Evolutionary conservation across 2,797 vertebrate species (phyloP).

Genomic region (Dipus sagitta): DNA sequence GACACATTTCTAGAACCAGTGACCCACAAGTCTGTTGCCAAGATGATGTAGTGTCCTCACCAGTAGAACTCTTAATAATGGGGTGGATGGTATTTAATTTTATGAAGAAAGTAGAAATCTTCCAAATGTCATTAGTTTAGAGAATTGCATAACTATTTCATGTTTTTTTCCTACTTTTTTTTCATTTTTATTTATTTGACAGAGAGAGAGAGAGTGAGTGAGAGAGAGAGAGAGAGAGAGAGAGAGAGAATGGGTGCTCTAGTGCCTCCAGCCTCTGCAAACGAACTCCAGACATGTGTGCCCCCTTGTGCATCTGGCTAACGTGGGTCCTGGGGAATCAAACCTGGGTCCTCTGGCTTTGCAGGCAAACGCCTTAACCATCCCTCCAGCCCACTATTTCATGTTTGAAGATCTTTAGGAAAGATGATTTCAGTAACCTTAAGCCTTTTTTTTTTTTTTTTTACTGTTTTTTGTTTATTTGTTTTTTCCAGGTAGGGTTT

Average conservation of each 20-base stretch:
- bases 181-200: too few relatives aligned
- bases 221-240: too few relatives aligned
- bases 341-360: too few relatives aligned
- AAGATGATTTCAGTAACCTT: conserved; percentile 37
- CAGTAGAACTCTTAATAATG: conserved; percentile 8
- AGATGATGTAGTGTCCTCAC: conserved; percentile 9
- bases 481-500: too few relatives aligned
- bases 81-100: conserved; percentile 25
- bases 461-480: too few relatives aligned
- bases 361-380: too few relatives aligned
- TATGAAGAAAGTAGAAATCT: conserved; percentile 52
- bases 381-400: not conserved
- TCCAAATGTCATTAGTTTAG: conserved; percentile 7
- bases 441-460: conserved; percentile 55
- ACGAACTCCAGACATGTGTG: too few relatives aligned
- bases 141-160: conserved; percentile 19
- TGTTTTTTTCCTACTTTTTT: not conserved
- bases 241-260: too few relatives aligned
- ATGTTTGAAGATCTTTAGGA: conserved; percentile 36
- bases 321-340: too few relatives aligned
- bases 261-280: too few relatives aligned
- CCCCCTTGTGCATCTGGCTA: too few relatives aligned
- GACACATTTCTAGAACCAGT: conserved; percentile 8
- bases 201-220: too few relatives aligned
- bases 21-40: not conserved